Percentiles rank a stretch among this genome's conserved stretches.
These are phyloP conservation scores for Apostichopus japonicus DNA, from an alignment of 35 echinoderm and acorn worm species.

Conservation along the genomic window DNA sequence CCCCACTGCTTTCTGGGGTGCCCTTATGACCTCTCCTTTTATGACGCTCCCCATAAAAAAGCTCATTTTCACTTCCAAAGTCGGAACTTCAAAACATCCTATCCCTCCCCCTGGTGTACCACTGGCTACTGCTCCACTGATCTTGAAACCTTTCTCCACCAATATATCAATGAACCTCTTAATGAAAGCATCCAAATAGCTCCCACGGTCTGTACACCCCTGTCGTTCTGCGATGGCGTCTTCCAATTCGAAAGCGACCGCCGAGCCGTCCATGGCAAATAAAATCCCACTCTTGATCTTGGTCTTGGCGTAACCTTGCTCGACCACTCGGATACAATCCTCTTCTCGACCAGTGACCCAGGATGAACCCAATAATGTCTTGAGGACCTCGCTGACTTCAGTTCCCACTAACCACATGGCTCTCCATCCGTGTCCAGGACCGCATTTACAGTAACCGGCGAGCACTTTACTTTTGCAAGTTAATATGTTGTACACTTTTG, in stretches of 20 bases:
- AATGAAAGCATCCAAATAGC: conserved; percentile 15
- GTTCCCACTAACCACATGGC: conserved; percentile 16
- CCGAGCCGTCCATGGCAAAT: conserved; percentile 16
- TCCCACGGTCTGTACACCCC: neutral
- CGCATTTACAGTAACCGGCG: conserved; percentile 46
- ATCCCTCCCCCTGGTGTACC: conserved; percentile 22
- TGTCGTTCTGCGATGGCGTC: neutral
- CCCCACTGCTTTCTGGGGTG: conserved; percentile 25
- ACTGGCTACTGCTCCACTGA: conserved; percentile 37
- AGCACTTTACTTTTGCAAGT: conserved; percentile 17
- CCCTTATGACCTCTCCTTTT: neutral
- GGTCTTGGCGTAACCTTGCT: neutral
- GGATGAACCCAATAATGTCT: conserved; percentile 3
- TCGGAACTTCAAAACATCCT: conserved; percentile 12
- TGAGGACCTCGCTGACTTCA: conserved; percentile 11
- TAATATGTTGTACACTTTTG: conserved; percentile 8
- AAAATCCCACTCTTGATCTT: conserved; percentile 26
- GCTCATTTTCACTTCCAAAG: neutral
- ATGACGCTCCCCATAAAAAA: conserved; percentile 34
- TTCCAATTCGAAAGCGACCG: conserved; percentile 14
- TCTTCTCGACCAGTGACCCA: conserved; percentile 39
- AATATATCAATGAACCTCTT: conserved; percentile 6
- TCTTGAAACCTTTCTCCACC: neutral
- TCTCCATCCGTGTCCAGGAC: conserved; percentile 39
- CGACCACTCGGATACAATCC: conserved; percentile 9